phyloP scores from a whole-genome alignment of 2,888 invertebrate species.

The Meloe dianella region DNA sequence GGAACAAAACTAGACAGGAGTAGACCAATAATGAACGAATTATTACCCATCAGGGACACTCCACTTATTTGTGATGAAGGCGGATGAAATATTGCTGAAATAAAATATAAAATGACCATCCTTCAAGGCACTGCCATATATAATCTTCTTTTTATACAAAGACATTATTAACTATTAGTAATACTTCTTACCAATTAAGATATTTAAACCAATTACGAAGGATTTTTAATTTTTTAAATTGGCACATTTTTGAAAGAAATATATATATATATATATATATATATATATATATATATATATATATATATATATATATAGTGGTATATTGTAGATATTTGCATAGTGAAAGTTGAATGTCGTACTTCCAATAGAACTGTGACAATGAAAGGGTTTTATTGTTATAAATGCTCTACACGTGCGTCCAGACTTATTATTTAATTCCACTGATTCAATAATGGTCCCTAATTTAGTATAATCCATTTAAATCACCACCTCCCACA shows the following conservation, averaged over 20 bases:
- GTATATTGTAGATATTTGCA: conserved; percentile 1
- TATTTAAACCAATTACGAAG: not conserved
- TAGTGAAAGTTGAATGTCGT: not conserved
- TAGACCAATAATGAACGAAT: conserved; percentile 39
- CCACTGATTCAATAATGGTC: conserved; percentile 44
- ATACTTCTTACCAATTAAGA: too few relatives aligned
- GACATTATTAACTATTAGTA: not conserved
- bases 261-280: too few relatives aligned
- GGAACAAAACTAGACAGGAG: conserved; percentile 32
- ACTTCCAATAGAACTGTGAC: not conserved
- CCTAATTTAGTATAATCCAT: conserved; percentile 37
- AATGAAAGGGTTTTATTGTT: conserved; percentile 13
- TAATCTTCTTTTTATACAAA: not conserved
- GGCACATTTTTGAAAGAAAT: too few relatives aligned
- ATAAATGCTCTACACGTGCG: conserved; percentile 36
- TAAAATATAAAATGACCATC: conserved; percentile 28
- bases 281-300: not conserved
- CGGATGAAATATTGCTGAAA: conserved; percentile 35
- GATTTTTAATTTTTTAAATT: not conserved
- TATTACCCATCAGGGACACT: conserved; percentile 38
- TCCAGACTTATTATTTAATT: conserved; percentile 44
- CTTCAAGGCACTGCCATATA: not conserved
- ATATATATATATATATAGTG: too few relatives aligned
- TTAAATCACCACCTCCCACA: conserved; percentile 37
- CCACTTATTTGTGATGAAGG: conserved; percentile 38